Evolutionary conservation across 2,888 invertebrate genomes (phyloP).

Genomic region (Amiota minor): DNA sequence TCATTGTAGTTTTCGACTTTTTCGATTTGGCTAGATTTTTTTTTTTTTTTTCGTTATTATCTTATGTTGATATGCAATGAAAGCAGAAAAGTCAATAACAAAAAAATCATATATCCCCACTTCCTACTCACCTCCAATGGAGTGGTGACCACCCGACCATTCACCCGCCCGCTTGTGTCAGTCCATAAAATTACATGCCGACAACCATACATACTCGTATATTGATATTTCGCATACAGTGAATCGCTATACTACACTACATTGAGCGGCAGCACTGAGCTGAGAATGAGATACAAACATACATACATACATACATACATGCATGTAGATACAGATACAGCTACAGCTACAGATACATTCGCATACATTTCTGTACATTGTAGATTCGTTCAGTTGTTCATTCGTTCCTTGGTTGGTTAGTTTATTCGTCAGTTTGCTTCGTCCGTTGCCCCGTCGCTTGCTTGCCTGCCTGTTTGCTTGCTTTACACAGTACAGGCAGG

Average conservation of each 20-base stretch:
- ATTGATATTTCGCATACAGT: conserved; percentile 2
- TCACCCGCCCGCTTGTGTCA: too few species aligned
- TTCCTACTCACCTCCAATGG: too few species aligned
- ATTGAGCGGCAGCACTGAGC: conserved; percentile 10
- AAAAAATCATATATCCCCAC: neutral
- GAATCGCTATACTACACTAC: neutral
- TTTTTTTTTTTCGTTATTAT: neutral
- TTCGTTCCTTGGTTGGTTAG: conserved; percentile 19
- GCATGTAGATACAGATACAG: conserved; percentile 12
- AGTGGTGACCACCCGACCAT: too few species aligned
- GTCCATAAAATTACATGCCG: too few species aligned
- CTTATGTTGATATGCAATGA: conserved; percentile 16
- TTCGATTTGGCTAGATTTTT: too few species aligned
- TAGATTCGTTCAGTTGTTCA: conserved; percentile 12
- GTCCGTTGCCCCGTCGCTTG: neutral
- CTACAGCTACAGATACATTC: neutral
- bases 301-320: conserved; percentile 11
- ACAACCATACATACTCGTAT: conserved; percentile 4
- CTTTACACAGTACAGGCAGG: conserved; percentile 9
- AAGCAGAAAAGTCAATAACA: conserved; percentile 35
- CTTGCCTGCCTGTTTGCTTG: neutral
- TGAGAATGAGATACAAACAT: conserved; percentile 10
- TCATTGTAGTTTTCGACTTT: conserved; percentile 1
- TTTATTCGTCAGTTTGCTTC: conserved; percentile 4
- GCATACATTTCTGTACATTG: neutral